These are phyloP conservation scores for Lethenteron reissneri DNA, from an alignment of 2,113 vertebrate genomes.

Conservation along the genomic window DNA sequence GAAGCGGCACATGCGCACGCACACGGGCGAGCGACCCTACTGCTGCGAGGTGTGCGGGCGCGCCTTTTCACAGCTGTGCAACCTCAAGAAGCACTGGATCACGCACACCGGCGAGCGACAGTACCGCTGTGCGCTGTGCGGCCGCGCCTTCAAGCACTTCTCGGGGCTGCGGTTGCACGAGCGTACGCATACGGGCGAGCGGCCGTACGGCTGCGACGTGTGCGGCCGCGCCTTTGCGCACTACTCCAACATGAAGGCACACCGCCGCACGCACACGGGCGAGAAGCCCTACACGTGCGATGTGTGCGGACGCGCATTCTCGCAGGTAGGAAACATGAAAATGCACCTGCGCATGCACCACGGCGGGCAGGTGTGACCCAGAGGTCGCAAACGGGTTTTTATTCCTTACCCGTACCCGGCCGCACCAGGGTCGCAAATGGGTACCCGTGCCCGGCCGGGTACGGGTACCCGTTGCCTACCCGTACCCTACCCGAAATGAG, in stretches of 20 bases:
- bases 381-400: no score
- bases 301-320: background rate
- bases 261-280: background rate
- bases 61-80: background rate
- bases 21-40: background rate
- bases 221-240: background rate
- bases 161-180: background rate
- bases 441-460: no score
- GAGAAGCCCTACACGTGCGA: conserved; percentile 4
- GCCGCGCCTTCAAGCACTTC: background rate
- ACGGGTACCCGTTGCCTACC: no score
- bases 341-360: background rate
- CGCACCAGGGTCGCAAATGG: no score
- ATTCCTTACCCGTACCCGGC: no score
- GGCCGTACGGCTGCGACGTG: background rate
- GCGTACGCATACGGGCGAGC: conserved; percentile 3
- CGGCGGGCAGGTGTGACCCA: background rate
- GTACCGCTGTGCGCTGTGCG: background rate
- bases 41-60: background rate
- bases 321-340: conserved; percentile 1
- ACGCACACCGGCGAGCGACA: background rate
- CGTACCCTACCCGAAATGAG: no score
- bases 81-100: conserved; percentile 1
- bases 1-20: background rate
- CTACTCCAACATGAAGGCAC: background rate